These are phyloP conservation scores for Phasianus colchicus DNA, from an alignment of 2,113 vertebrate species.

Conservation along the genomic window DNA sequence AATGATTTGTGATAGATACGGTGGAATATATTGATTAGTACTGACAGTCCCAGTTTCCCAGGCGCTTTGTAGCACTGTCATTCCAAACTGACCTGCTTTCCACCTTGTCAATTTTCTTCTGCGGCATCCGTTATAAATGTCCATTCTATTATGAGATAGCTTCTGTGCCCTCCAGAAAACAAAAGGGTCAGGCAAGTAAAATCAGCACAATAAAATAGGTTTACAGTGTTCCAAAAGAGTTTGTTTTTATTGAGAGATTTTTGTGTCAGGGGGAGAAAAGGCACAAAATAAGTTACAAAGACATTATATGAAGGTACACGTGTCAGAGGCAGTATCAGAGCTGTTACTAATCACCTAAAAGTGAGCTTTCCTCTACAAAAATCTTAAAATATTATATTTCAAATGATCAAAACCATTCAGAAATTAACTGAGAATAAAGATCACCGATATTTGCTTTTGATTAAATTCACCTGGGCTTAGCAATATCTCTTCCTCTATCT, in stretches of 20 bases:
- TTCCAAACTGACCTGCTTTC: conserved; percentile 66
- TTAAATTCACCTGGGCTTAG: neutral
- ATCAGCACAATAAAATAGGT: neutral
- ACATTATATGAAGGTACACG: neutral
- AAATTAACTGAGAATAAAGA: neutral
- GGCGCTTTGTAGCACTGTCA: conserved; percentile 33
- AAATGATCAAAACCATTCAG: neutral
- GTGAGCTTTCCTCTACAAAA: neutral
- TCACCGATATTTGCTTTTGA: neutral
- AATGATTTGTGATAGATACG: conserved; percentile 65
- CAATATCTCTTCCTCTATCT: neutral
- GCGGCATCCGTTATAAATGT: conserved; percentile 39
- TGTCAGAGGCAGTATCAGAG: conserved; percentile 54
- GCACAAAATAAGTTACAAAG: conserved; percentile 65
- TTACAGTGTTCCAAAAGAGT: conserved; percentile 25
- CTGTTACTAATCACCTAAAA: conserved; percentile 33
- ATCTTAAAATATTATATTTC: neutral
- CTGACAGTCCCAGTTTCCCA: conserved; percentile 70
- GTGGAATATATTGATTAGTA: conserved; percentile 71
- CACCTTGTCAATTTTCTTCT: conserved; percentile 68
- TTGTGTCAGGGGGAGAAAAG: conserved; percentile 46
- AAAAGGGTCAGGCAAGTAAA: conserved; percentile 31
- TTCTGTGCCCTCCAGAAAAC: conserved; percentile 39
- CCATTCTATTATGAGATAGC: conserved; percentile 35
- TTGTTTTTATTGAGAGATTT: conserved; percentile 65